Evolutionary conservation across 2,888 invertebrate species (phyloP).

Genomic region (Clunio marinus): DNA sequence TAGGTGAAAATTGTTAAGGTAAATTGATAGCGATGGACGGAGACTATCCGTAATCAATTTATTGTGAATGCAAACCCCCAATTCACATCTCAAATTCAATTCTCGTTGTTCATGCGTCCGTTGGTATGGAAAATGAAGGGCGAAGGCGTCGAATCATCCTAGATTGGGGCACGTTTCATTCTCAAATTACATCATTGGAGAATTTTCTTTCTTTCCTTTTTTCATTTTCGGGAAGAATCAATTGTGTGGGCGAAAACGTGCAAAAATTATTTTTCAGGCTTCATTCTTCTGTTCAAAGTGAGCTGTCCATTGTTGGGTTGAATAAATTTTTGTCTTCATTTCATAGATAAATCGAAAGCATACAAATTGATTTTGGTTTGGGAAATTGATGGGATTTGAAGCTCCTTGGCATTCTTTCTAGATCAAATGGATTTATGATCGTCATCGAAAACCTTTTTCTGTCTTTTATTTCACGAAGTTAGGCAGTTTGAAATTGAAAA

Average conservation of each 20-base stretch:
- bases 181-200: constrained; percentile 23
- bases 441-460: too few relatives aligned
- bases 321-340: not conserved
- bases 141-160: not conserved
- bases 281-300: not conserved
- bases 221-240: not conserved
- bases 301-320: not conserved
- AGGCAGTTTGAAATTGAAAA: too few relatives aligned
- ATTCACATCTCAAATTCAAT: constrained; percentile 27
- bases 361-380: too few relatives aligned
- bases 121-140: not conserved
- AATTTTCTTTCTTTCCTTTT: not conserved
- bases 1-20: constrained; percentile 7
- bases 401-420: too few relatives aligned
- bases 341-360: not conserved
- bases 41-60: constrained; percentile 19
- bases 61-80: not conserved
- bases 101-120: constrained; percentile 6
- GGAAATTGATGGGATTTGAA: too few relatives aligned
- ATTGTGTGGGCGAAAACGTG: constrained; percentile 24
- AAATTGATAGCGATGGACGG: not conserved
- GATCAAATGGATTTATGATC: too few relatives aligned
- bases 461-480: too few relatives aligned
- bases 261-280: constrained; percentile 17
- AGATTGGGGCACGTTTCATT: constrained; percentile 22